Evolutionary conservation across 2,888 invertebrate species (phyloP).

Genomic region (Gasteruption jaculator): DNA sequence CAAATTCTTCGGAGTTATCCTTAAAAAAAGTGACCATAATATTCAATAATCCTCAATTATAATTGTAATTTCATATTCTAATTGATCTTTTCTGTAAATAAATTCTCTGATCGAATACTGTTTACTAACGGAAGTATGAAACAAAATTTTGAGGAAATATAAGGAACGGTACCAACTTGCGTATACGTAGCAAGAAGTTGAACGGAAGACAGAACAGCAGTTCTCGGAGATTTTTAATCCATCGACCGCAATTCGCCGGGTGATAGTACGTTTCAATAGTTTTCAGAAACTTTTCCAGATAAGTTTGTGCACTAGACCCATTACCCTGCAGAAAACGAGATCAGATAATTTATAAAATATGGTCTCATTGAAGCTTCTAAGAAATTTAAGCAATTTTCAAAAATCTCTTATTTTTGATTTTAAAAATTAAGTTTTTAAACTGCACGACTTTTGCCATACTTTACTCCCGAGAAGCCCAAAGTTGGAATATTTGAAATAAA

Average conservation of each 20-base stretch:
- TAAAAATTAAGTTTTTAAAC: slow-evolving; percentile 4
- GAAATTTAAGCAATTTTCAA: slow-evolving; percentile 7
- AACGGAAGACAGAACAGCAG: slow-evolving; percentile 66
- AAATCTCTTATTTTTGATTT: neutral
- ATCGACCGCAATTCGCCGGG: slow-evolving; percentile 81
- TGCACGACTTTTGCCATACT: too few relatives aligned
- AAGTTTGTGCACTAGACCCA: slow-evolving; percentile 63
- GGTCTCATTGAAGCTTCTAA: neutral
- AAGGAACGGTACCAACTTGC: slow-evolving; percentile 40
- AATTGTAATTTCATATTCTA: too few relatives aligned
- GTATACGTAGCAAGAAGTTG: slow-evolving; percentile 61
- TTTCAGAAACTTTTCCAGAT: slow-evolving; percentile 75
- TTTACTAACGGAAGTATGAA: too few relatives aligned
- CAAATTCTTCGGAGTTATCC: too few relatives aligned
- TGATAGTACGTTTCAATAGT: slow-evolving; percentile 84
- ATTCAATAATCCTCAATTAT: too few relatives aligned
- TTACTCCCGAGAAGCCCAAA: too few relatives aligned
- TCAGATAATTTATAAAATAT: neutral
- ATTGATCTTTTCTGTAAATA: too few relatives aligned
- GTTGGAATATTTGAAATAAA: too few relatives aligned
- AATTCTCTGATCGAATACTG: too few relatives aligned
- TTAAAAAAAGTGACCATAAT: too few relatives aligned
- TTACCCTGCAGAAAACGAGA: slow-evolving; percentile 64
- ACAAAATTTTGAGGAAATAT: slow-evolving; percentile 15
- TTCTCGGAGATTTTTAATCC: slow-evolving; percentile 67